Evolutionary conservation across 2,113 vertebrate genomes (phyloP), one percentile per base, ranked within the genome.

Genomic region (Panthera leo): DNA sequence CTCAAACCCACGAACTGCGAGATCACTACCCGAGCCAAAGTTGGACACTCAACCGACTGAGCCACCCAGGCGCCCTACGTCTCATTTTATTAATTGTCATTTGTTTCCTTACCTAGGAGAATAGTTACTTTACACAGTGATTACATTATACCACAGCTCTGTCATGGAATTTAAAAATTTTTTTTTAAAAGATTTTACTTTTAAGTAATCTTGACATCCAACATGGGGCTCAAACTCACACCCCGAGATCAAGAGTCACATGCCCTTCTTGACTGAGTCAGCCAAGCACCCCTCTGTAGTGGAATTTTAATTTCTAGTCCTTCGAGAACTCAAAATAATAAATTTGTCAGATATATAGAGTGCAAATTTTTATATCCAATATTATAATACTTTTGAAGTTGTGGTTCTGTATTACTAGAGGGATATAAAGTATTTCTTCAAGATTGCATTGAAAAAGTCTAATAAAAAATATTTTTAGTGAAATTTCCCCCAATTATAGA

Each of bases 311-410:
- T 78, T 89, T 92, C 61, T 12, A 92, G n/a, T 27, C 1, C 3
- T 96, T 88, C 70, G 53, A 76, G 85, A 96, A 90, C 55, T 90
- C 10, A 8, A 7, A 89, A 94, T 95, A 89, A 89, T 91, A 89
- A 85, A 29, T 96, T 94, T 95, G 25, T 71, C 65, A 93, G 6
- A 75, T 94, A 58, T 25, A 48, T 61, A 75, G 13, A 88, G 85
- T 91, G 29, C 27, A 97, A 73, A 61, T 65, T 65, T 61, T 86
- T 89, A 39, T 83, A 16, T 75, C n/a, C 1, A 90, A 0, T 70
- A 53, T 92, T 73, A 85, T n/a, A 42, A 58, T 89, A 75, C n/a
- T 73, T 94, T 96, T 96, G 51, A 93, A 96, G 53, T 94, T 91
- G 7, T 51, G n/a, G 14, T 89, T 93, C 11, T 91, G 0, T 95